Evolutionary conservation across 2,797 vertebrate species (phyloP).

Genomic region (Coracias cyanogaster): DNA sequence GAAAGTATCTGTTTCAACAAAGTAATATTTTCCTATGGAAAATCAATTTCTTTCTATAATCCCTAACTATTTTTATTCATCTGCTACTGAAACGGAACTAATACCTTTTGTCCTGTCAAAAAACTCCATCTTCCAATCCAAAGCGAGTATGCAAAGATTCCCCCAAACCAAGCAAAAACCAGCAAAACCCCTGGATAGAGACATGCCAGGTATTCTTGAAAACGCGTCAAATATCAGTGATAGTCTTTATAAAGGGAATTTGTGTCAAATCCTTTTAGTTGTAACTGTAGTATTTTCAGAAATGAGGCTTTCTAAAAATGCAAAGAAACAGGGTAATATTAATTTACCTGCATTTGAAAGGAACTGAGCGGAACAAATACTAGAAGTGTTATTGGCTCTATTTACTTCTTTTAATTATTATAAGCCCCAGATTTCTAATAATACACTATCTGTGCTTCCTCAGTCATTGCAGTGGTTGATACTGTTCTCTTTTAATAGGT

Average conservation of each 20-base stretch:
- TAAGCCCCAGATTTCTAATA: not conserved
- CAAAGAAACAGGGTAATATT: not conserved
- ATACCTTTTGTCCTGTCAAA: not conserved
- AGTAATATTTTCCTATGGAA: not conserved
- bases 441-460: not conserved
- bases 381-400: not conserved
- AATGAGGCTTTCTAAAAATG: not conserved
- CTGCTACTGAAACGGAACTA: not conserved
- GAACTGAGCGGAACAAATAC: not conserved
- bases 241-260: not conserved
- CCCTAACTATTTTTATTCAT: not conserved
- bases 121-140: not conserved
- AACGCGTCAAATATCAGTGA: not conserved
- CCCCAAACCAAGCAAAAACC: not conserved
- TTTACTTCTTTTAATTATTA: not conserved
- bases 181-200: not conserved
- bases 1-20: not conserved
- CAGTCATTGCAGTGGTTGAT: not conserved
- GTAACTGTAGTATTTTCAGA: not conserved
- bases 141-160: not conserved
- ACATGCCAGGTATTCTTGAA: not conserved
- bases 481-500: not conserved
- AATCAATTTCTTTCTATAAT: not conserved
- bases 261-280: not conserved
- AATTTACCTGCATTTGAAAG: not conserved